A percentile compares a stretch with the other conserved stretches of the same genome.
Conservation (phyloP, 2,888 invertebrate genomes). For the Chalcis sispes region DNA sequence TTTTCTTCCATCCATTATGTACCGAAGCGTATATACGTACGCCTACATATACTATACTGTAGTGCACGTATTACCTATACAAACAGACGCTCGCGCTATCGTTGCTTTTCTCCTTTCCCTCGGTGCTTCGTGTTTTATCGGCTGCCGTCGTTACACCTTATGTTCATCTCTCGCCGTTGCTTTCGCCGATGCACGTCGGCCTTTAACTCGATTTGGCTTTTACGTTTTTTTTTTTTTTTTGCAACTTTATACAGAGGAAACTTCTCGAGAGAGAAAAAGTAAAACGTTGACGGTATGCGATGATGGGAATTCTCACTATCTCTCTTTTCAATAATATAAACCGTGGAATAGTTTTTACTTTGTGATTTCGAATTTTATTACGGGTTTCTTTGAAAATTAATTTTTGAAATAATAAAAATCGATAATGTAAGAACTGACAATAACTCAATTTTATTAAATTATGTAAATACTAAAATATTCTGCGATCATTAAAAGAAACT, state of each 20-base stretch:
- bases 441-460: no score
- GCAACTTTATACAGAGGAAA: neutral
- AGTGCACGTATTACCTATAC: no score
- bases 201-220: slow-evolving; percentile 56
- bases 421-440: no score
- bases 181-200: slow-evolving; percentile 35
- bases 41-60: neutral
- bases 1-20: neutral
- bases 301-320: no score
- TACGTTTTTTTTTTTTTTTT: slow-evolving; percentile 39
- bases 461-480: no score
- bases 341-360: no score
- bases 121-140: neutral
- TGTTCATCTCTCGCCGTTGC: slow-evolving; percentile 28
- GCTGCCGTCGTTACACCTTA: slow-evolving; percentile 21
- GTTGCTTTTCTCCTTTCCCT: neutral
- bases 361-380: no score
- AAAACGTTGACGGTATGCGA: neutral
- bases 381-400: no score
- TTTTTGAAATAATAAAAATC: no score
- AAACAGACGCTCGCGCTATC: neutral
- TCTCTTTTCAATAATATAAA: no score
- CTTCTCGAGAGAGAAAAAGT: no score
- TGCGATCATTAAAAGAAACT: no score
- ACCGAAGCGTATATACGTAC: neutral